Percentiles rank a stretch among this genome's conserved stretches.
These are phyloP conservation scores for Paedocypris sp. DNA, from an alignment of 2,113 vertebrate genomes.

Conservation along the genomic window DNA sequence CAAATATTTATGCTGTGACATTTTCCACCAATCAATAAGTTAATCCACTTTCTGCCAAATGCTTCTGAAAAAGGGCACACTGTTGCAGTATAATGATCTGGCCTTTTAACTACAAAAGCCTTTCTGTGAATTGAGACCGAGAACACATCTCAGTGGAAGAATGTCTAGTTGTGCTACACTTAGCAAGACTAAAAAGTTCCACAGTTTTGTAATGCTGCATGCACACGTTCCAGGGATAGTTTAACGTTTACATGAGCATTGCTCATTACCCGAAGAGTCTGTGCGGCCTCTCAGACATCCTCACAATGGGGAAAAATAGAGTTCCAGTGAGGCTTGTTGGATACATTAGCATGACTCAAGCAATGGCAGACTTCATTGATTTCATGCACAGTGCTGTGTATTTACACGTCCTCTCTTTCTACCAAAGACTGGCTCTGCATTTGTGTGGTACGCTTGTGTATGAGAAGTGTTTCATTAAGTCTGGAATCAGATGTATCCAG, in stretches of 20 bases:
- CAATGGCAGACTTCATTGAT: constrained; percentile 44
- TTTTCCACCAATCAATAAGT: constrained; percentile 19
- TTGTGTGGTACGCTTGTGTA: constrained; percentile 40
- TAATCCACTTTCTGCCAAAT: constrained; percentile 15
- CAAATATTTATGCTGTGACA: constrained; percentile 25
- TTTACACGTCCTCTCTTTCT: constrained; percentile 41
- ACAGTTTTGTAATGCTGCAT: too few species aligned
- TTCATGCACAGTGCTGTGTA: constrained; percentile 40
- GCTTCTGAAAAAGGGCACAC: neutral
- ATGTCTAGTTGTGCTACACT: neutral
- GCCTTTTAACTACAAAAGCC: constrained; percentile 6
- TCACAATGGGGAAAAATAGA: constrained; percentile 55
- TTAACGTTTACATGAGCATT: too few species aligned
- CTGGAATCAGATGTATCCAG: neutral
- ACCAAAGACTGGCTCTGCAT: constrained; percentile 41
- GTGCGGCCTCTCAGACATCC: constrained; percentile 49
- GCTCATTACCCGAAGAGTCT: constrained; percentile 39
- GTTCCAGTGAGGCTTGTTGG: constrained; percentile 46
- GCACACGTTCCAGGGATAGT: too few species aligned
- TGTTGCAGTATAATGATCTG: neutral
- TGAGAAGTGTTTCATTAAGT: constrained; percentile 29
- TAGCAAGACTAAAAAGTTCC: too few species aligned
- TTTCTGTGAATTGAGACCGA: neutral
- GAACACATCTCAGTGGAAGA: neutral
- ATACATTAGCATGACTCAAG: constrained; percentile 37